Evolutionary conservation across 2,888 invertebrate genomes (phyloP).

Genomic region (Eurytoma californica): DNA sequence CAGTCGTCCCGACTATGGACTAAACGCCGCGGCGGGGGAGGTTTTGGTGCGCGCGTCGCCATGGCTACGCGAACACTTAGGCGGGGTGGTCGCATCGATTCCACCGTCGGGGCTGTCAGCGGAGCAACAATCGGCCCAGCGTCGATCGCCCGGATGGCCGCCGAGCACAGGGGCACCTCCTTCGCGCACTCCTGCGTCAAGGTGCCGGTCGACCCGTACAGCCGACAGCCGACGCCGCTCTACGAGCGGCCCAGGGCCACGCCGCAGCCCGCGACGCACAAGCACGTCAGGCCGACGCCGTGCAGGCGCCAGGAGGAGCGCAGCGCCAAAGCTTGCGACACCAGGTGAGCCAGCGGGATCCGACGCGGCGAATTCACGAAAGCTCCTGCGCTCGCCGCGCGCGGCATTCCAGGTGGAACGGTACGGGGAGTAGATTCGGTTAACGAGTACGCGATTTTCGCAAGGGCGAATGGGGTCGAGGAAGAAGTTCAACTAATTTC

Average conservation of each 20-base stretch:
- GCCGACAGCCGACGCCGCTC: constrained; percentile 82
- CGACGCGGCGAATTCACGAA: not conserved
- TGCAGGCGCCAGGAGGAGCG: not conserved
- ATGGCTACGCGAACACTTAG: constrained; percentile 59
- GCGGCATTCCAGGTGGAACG: too few species aligned
- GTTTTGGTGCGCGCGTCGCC: constrained; percentile 54
- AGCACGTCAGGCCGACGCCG: not conserved
- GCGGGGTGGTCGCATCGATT: constrained; percentile 55
- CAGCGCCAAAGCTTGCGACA: not conserved
- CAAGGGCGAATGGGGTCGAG: too few species aligned
- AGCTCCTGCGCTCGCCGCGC: not conserved
- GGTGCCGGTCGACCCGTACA: constrained; percentile 84
- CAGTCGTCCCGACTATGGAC: not conserved
- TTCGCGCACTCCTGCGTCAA: constrained; percentile 85
- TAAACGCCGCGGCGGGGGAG: not conserved
- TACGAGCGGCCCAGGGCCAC: constrained; percentile 78
- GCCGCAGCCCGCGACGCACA: not conserved
- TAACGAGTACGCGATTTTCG: too few species aligned
- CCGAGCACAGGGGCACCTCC: constrained; percentile 79
- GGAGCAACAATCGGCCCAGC: not conserved
- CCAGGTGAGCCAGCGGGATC: constrained; percentile 32
- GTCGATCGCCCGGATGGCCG: constrained; percentile 70
- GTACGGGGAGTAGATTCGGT: too few species aligned
- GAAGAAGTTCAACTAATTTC: too few species aligned
- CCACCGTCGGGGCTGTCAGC: constrained; percentile 16